A percentile compares a stretch with the other conserved stretches of the same genome.
Evolutionary conservation across 2,888 invertebrate genomes (phyloP).

Genomic region (Phorcus lineatus): DNA sequence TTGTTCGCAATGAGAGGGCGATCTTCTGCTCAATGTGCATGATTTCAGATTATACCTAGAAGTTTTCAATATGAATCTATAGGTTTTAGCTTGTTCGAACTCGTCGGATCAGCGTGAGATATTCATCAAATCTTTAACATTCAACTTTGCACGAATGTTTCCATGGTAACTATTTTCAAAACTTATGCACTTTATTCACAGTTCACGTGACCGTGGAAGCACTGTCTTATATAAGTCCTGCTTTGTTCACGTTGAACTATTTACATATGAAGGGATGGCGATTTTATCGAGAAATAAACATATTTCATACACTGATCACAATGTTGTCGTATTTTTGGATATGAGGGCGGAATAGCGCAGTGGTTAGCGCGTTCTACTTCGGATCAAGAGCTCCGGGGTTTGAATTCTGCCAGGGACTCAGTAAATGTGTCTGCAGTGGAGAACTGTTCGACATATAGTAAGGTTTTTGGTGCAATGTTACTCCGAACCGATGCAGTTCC

Average conservation of each 20-base stretch:
- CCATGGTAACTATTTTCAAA: slow-evolving; percentile 24
- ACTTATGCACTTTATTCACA: slow-evolving; percentile 26
- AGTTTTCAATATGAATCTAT: slow-evolving; percentile 4
- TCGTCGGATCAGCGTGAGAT: not conserved
- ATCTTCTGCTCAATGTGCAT: slow-evolving; percentile 8
- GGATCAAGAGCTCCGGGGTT: too few species aligned
- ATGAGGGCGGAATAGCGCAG: too few species aligned
- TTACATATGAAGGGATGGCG: slow-evolving; percentile 27
- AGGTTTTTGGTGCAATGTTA: too few species aligned
- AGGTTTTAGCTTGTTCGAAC: slow-evolving; percentile 2
- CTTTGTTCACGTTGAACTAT: slow-evolving; percentile 19
- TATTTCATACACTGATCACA: slow-evolving; percentile 26
- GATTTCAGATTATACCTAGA: slow-evolving; percentile 7
- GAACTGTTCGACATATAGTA: too few species aligned
- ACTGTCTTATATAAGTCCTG: slow-evolving; percentile 4
- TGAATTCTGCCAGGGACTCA: too few species aligned
- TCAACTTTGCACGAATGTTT: slow-evolving; percentile 23
- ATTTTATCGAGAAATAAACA: slow-evolving; percentile 30
- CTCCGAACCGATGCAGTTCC: too few species aligned
- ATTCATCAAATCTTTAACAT: slow-evolving; percentile 13
- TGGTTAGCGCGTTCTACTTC: too few species aligned
- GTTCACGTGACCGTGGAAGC: slow-evolving; percentile 19
- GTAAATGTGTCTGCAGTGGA: too few species aligned
- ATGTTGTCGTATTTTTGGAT: not conserved
- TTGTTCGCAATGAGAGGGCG: not conserved